phyloP scores from a whole-genome alignment of 2,113 vertebrate genomes.

The Asarcornis scutulata region DNA sequence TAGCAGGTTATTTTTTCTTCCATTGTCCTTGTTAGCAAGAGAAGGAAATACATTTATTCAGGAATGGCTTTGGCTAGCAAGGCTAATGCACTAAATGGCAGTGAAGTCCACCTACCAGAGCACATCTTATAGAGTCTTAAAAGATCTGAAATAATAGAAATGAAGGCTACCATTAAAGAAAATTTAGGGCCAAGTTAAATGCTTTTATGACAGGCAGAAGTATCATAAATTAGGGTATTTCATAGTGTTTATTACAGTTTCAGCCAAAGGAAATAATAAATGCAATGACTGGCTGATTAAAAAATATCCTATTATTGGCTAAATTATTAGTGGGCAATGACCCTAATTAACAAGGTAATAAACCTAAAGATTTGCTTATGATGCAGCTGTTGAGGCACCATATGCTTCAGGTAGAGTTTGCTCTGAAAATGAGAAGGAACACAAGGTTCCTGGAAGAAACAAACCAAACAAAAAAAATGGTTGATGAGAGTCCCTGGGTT shows the following conservation, averaged over 20 bases:
- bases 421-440: neutral
- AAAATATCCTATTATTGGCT: slow-evolving; percentile 74
- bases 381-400: slow-evolving; percentile 63
- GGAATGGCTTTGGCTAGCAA: neutral
- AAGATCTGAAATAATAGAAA: slow-evolving; percentile 43
- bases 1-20: neutral
- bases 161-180: slow-evolving; percentile 53
- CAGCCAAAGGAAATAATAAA: slow-evolving; percentile 79
- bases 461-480: neutral
- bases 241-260: slow-evolving; percentile 74
- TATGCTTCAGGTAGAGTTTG: slow-evolving; percentile 55
- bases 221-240: slow-evolving; percentile 75
- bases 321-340: slow-evolving; percentile 80
- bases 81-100: neutral
- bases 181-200: slow-evolving; percentile 72
- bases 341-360: slow-evolving; percentile 80
- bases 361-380: slow-evolving; percentile 71
- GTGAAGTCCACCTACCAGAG: neutral
- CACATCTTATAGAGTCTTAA: slow-evolving; percentile 14
- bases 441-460: slow-evolving; percentile 1
- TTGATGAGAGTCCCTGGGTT: neutral
- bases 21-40: rapidly evolving
- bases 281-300: slow-evolving; percentile 74
- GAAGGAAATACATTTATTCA: neutral
- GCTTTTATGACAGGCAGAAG: slow-evolving; percentile 65